These are phyloP conservation scores for Euproctis similis DNA, from an alignment of 2,888 invertebrate species.

Conservation along the genomic window DNA sequence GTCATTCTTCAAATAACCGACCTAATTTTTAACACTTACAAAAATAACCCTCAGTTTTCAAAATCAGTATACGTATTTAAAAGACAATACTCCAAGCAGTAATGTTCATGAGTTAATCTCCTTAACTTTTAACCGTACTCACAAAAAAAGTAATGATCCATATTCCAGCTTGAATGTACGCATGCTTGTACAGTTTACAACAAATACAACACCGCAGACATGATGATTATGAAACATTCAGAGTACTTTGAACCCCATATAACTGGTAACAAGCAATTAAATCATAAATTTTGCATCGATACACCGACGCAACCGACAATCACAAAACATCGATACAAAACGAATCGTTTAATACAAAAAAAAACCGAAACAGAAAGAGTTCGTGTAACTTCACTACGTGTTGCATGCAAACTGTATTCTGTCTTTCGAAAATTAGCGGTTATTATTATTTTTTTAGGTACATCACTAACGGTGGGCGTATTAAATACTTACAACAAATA, in stretches of 20 bases:
- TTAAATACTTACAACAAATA: too few relatives aligned
- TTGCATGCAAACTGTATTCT: slow-evolving; percentile 54
- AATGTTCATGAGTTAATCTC: too few relatives aligned
- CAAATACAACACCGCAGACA: slow-evolving; percentile 10
- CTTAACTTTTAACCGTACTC: too few relatives aligned
- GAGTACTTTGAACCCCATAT: slow-evolving; percentile 27
- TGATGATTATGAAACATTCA: slow-evolving; percentile 24
- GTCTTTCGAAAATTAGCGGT: slow-evolving; percentile 46
- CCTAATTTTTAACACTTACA: too few relatives aligned
- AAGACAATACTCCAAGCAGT: too few relatives aligned
- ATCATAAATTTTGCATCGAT: slow-evolving; percentile 71
- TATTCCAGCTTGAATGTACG: too few relatives aligned
- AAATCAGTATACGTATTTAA: too few relatives aligned
- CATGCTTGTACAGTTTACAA: too few relatives aligned
- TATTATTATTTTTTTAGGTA: slow-evolving; percentile 24
- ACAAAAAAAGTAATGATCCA: too few relatives aligned
- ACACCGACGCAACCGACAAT: slow-evolving; percentile 69
- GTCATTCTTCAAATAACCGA: too few relatives aligned
- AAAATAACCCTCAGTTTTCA: too few relatives aligned
- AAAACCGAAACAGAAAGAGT: too few relatives aligned
- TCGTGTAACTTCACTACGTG: slow-evolving; percentile 29
- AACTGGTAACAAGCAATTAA: slow-evolving; percentile 62
- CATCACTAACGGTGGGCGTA: slow-evolving; percentile 27
- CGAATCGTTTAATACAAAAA: slow-evolving; percentile 33
- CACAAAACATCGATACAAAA: slow-evolving; percentile 70